Conservation (phyloP, 2,888 invertebrate species). For the Lasioglossum pauxillum region DNA sequence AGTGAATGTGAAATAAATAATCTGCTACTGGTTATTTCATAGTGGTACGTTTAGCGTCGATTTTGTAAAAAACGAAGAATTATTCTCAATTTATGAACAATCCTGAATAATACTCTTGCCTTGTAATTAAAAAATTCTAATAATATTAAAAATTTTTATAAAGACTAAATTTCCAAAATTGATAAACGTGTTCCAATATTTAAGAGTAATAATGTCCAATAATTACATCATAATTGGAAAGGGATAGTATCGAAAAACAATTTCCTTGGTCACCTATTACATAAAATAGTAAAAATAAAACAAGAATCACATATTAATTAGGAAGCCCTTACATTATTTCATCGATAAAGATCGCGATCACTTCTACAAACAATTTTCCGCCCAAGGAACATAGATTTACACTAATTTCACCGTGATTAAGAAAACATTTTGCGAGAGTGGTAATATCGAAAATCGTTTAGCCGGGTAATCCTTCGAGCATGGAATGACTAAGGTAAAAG, state of each 20-base stretch:
- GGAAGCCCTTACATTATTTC: neutral
- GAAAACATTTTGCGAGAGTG: neutral
- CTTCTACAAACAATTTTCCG: neutral
- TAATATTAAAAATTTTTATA: neutral
- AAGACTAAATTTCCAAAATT: neutral
- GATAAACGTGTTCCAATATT: neutral
- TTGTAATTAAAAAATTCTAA: neutral
- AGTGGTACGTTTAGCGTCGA: too few species aligned
- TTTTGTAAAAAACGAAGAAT: too few species aligned
- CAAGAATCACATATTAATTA: neutral
- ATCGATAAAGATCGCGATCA: neutral
- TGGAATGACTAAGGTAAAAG: neutral
- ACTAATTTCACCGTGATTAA: neutral
- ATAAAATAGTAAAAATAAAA: neutral
- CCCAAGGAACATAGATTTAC: neutral
- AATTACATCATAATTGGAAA: neutral
- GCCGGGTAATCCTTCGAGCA: neutral
- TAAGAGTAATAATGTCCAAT: neutral
- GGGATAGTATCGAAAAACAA: neutral
- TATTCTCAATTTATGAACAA: too few species aligned
- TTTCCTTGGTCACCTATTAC: neutral
- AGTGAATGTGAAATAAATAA: too few species aligned
- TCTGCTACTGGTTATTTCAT: too few species aligned
- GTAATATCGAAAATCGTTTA: conserved; percentile 1
- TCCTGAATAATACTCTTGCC: too few species aligned